Evolutionary conservation across 2,113 vertebrate genomes (phyloP), one percentile per base, ranked within the genome.

Genomic region (Girardinichthys multiradiatus): DNA sequence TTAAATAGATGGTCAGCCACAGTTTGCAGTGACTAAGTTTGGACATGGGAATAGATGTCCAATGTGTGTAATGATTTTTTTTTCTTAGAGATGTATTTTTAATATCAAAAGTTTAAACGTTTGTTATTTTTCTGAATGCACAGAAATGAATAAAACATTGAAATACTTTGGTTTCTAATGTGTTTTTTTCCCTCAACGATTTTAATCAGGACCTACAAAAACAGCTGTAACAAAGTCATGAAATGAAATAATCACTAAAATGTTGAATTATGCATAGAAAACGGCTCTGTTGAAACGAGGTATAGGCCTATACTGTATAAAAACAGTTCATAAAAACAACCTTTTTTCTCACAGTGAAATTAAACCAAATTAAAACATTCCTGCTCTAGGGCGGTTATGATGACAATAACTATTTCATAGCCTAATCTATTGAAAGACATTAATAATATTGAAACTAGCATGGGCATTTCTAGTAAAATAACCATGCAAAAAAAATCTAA

Each of bases 11-110:
- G 62, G 76, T 59, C 66, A 67, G 54, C 69, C 48, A 11, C 2
- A 54, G 48, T 54, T 54, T 54, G 48, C 48, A n/a, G 21, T 17
- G n/a, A 14, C 24, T 9, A 33, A 4, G 3, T 21, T 31, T 60
- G 58, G 2, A 39, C 17, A 29, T 79, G 48, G 67, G 57, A 76
- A 67, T 72, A 45, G 57, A 33, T 76, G 54, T 79, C 8, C 70
- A 81, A 78, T 59, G 80, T 84, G 74, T 90, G 85, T 0, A 29
- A 76, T 42, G 19, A 67, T 30, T 71, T 68, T 77, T 72, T 72
- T 68, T 71, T 78, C 60, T 48, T 78, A 69, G 72, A 77, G 79
- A 82, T 86, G 77, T 82, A 61, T 87, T 89, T 89, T 83, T 84
- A 51, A 8, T 31, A 91, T 89, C 86, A 90, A 92, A 92, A 81